Percentiles rank a stretch among this genome's conserved stretches.
phyloP scores from a whole-genome alignment of 1,140 invertebrate genomes.

The Platorchestia sp. region DNA sequence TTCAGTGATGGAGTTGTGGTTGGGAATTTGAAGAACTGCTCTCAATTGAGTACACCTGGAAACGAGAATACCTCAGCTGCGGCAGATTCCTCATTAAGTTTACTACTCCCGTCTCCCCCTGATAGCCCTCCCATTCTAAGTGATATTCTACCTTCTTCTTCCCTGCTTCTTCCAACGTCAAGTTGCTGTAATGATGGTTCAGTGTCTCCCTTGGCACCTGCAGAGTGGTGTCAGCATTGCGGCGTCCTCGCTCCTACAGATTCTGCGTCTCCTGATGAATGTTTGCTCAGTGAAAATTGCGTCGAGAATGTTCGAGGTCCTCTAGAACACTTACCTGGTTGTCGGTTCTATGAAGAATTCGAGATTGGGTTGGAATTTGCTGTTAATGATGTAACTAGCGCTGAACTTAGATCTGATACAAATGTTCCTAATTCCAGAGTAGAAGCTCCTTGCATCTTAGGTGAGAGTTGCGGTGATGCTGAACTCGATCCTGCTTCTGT shows the following conservation, averaged over 20 bases:
- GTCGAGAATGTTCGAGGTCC: background rate
- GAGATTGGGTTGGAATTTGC: background rate
- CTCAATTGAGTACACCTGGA: background rate
- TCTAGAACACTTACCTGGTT: slow-evolving; percentile 1
- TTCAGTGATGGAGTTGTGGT: background rate
- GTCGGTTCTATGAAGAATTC: background rate
- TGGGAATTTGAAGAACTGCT: background rate
- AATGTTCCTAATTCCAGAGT: background rate
- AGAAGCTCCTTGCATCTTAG: background rate
- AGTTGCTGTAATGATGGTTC: background rate
- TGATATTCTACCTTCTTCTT: background rate
- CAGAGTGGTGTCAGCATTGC: slow-evolving; percentile 35
- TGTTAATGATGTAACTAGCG: background rate
- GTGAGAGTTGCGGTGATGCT: background rate
- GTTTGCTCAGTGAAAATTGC: background rate
- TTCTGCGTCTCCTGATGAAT: background rate
- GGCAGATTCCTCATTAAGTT: background rate
- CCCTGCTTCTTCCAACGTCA: background rate
- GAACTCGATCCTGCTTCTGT: background rate
- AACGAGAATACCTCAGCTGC: background rate
- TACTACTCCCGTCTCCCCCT: background rate
- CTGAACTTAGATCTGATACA: background rate
- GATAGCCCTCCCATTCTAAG: background rate
- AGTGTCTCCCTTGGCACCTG: background rate
- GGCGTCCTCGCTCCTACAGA: background rate